Conservation (phyloP, 2,888 invertebrate species). For the Steinernema hermaphroditum region DNA sequence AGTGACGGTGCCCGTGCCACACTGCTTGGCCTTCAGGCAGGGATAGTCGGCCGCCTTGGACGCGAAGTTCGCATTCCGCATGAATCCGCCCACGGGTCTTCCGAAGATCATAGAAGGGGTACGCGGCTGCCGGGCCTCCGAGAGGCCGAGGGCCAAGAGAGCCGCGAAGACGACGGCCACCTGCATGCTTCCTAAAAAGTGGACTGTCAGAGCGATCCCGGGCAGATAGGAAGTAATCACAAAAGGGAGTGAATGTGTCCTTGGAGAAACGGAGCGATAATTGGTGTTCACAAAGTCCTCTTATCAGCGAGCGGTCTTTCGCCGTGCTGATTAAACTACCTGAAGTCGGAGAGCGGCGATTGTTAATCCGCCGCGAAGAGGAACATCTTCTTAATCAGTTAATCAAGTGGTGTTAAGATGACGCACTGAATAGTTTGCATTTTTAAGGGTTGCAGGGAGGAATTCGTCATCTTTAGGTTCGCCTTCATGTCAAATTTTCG, state of each 20-base stretch:
- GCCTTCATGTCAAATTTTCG: too few species aligned
- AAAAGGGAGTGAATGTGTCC: neutral
- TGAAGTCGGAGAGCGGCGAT: neutral
- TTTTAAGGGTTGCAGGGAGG: too few species aligned
- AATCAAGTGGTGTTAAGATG: too few species aligned
- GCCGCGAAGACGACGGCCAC: neutral
- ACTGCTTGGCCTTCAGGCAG: neutral
- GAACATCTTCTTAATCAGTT: too few species aligned
- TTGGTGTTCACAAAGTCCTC: neutral
- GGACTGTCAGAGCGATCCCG: neutral
- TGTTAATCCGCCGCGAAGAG: too few species aligned
- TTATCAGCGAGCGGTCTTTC: neutral
- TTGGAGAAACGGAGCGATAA: neutral
- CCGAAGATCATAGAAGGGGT: neutral
- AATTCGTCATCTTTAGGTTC: too few species aligned
- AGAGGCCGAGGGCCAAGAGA: neutral
- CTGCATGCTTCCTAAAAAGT: neutral
- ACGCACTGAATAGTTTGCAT: too few species aligned
- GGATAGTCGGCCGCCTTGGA: neutral
- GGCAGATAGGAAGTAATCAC: neutral
- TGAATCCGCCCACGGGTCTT: neutral
- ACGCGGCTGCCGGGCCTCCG: neutral
- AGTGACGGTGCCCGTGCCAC: neutral
- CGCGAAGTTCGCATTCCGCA: neutral
- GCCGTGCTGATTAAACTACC: too few species aligned